Percentiles rank a stretch among this genome's conserved stretches.
These are phyloP conservation scores for Halictus quadricinctus DNA, from an alignment of 2,888 invertebrate species.

Conservation along the genomic window DNA sequence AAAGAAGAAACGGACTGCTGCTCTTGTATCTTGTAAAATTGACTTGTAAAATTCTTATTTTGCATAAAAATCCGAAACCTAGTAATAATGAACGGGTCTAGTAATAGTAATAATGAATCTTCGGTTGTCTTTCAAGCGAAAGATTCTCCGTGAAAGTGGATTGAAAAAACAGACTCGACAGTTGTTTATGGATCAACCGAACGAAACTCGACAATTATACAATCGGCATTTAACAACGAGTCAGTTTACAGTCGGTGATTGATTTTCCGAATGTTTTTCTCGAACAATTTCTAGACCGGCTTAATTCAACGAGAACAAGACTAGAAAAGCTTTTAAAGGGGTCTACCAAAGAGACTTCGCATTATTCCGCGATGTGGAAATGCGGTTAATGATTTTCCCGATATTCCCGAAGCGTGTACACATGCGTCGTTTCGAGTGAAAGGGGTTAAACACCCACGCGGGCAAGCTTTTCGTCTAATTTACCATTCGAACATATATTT, in stretches of 20 bases:
- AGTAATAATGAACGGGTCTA: not conserved
- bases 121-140: not conserved
- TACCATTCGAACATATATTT: slow-evolving; percentile 14
- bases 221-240: not conserved
- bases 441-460: not conserved
- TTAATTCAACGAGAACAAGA: not conserved
- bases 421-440: not conserved
- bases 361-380: not conserved
- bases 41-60: too few relatives aligned
- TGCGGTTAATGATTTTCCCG: not conserved
- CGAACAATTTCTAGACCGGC: not conserved
- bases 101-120: not conserved
- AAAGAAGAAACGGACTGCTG: too few relatives aligned
- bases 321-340: not conserved
- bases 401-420: slow-evolving; percentile 8
- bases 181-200: not conserved
- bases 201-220: not conserved
- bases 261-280: not conserved
- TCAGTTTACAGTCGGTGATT: not conserved
- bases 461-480: slow-evolving; percentile 14
- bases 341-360: not conserved
- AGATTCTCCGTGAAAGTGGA: not conserved
- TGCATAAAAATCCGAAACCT: too few relatives aligned
- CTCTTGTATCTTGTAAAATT: too few relatives aligned
- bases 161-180: not conserved